These are phyloP conservation scores for Lomographa bimaculata DNA, from an alignment of 2,888 invertebrate genomes.

Conservation along the genomic window DNA sequence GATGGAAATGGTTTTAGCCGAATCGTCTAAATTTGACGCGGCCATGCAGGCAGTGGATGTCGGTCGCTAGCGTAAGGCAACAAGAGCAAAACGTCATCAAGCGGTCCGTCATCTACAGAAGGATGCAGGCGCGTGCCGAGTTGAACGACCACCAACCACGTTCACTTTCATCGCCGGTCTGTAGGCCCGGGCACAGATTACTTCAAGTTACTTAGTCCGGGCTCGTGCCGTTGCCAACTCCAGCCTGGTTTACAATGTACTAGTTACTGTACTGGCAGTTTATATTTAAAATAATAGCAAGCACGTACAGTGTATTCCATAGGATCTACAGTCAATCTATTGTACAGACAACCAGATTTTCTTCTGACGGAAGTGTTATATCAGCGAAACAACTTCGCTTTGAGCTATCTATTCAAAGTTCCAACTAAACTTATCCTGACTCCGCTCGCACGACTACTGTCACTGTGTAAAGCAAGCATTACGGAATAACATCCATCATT, in stretches of 20 bases:
- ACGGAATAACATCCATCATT: constrained; percentile 47
- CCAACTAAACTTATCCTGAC: too few species aligned
- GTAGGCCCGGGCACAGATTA: too few species aligned
- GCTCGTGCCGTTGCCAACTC: constrained; percentile 38
- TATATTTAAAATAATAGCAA: too few species aligned
- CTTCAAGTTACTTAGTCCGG: too few species aligned
- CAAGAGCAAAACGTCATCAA: constrained; percentile 56
- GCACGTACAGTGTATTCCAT: too few species aligned
- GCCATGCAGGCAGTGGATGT: constrained; percentile 3
- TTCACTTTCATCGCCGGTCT: constrained; percentile 77
- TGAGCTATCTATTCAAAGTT: too few species aligned
- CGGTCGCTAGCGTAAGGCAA: constrained; percentile 35
- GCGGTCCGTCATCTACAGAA: constrained; percentile 35
- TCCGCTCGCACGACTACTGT: too few species aligned
- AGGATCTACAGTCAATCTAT: too few species aligned
- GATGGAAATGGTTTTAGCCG: not conserved
- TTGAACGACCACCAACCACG: constrained; percentile 77
- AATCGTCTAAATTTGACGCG: constrained; percentile 6
- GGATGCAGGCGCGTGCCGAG: constrained; percentile 79
- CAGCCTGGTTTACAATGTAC: constrained; percentile 14
- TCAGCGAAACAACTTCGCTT: too few species aligned
- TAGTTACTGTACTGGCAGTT: constrained; percentile 8
- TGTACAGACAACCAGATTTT: too few species aligned
- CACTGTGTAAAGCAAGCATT: constrained; percentile 25
- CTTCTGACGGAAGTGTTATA: too few species aligned